These are phyloP conservation scores for Diachrysia chrysitis DNA, from an alignment of 2,888 invertebrate genomes.

Conservation along the genomic window DNA sequence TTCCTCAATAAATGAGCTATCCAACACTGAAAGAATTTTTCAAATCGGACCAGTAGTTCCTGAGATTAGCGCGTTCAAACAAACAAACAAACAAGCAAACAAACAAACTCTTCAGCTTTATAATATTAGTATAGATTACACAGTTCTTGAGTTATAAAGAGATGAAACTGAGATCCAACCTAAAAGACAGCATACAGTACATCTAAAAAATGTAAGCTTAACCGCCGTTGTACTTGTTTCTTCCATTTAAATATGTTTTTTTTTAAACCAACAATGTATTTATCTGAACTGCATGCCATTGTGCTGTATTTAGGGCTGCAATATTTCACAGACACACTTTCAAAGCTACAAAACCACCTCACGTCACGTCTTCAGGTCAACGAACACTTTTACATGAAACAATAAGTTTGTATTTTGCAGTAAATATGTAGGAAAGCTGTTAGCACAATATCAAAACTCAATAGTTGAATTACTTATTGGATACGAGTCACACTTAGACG, in stretches of 20 bases:
- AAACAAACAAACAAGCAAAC: too few relatives aligned
- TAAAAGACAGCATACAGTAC: not conserved
- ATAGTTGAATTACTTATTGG: not conserved
- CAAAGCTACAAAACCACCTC: not conserved
- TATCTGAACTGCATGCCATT: not conserved
- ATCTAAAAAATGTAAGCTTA: not conserved
- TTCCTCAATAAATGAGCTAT: too few relatives aligned
- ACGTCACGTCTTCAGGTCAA: not conserved
- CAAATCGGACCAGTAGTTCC: too few relatives aligned
- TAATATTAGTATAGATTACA: too few relatives aligned
- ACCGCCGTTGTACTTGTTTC: too few relatives aligned
- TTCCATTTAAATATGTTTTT: too few relatives aligned
- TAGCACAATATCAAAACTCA: not conserved
- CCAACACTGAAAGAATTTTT: too few relatives aligned
- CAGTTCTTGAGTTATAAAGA: not conserved
- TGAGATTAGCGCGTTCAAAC: too few relatives aligned
- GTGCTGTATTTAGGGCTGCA: not conserved
- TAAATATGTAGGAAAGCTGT: not conserved
- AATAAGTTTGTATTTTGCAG: not conserved
- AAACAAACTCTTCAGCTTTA: too few relatives aligned
- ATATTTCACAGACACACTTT: not conserved
- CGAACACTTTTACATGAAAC: not conserved
- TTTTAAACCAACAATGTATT: too few relatives aligned
- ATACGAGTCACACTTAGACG: not conserved
- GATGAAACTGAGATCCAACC: too few relatives aligned